phyloP scores from a whole-genome alignment of 2,888 invertebrate genomes.

The Petrolisthes manimaculis region DNA sequence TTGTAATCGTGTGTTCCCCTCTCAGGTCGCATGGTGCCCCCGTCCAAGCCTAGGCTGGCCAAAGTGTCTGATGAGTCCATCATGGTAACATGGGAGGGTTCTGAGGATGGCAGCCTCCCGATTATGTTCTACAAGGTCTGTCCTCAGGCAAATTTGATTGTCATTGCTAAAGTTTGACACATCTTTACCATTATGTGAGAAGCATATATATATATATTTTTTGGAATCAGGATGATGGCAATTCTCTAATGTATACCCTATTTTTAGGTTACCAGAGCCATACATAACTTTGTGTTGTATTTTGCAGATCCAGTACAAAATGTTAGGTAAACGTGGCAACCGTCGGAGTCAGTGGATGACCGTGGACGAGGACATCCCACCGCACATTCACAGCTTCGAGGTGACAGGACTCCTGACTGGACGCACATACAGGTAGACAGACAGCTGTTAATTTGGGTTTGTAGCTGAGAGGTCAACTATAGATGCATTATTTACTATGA shows the following conservation, averaged over 20 bases:
- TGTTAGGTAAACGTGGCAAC: conserved; percentile 72
- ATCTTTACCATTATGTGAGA: background rate
- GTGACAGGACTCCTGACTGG: conserved; percentile 82
- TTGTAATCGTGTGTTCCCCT: background rate
- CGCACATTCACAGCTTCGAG: conserved; percentile 82
- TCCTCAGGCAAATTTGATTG: background rate
- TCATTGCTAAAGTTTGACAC: background rate
- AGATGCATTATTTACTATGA: too few species aligned
- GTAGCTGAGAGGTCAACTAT: background rate
- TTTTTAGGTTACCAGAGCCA: too few species aligned
- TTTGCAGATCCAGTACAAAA: conserved; percentile 77
- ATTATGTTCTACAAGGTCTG: conserved; percentile 86
- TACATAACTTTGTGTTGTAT: background rate
- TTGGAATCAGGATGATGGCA: background rate
- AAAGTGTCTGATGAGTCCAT: conserved; percentile 90
- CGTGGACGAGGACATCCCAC: conserved; percentile 83
- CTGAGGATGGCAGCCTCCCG: conserved; percentile 78
- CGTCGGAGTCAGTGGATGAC: conserved; percentile 79
- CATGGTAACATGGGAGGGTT: conserved; percentile 91
- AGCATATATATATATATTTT: background rate
- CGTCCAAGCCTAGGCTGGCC: conserved; percentile 87
- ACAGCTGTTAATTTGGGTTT: conserved; percentile 8
- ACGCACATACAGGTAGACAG: conserved; percentile 77
- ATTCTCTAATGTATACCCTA: background rate
- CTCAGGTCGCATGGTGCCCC: conserved; percentile 83